Conservation (phyloP, 2,797 vertebrate genomes). For the Myiotriccus ornatus region DNA sequence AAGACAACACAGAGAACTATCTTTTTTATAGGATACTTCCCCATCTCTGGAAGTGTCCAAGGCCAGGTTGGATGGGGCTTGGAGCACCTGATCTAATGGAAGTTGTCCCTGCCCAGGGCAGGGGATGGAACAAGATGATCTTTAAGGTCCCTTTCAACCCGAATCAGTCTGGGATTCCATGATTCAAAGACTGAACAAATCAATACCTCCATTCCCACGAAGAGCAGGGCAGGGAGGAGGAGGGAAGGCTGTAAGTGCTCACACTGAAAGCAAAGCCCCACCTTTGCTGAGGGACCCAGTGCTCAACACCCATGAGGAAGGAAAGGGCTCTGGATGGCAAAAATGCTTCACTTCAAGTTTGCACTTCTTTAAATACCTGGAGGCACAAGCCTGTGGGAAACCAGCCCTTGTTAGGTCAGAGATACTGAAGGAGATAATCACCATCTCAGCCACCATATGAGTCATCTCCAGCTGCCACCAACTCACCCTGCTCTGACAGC, state of each 20-base stretch:
- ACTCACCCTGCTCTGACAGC: not conserved
- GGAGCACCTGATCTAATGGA: not conserved
- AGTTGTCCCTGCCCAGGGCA: not conserved
- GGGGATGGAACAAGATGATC: not conserved
- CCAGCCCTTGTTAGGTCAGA: not conserved
- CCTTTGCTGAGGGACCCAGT: not conserved
- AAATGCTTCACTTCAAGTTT: not conserved
- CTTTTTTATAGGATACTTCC: rapidly evolving
- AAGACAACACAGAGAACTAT: rapidly evolving
- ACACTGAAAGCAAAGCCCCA: not conserved
- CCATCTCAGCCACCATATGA: not conserved
- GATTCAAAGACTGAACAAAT: not conserved
- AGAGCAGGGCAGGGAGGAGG: not conserved
- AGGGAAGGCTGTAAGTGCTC: not conserved
- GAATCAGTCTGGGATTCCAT: too few relatives aligned
- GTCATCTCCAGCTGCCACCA: not conserved
- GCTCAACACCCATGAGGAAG: not conserved
- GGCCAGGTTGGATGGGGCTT: not conserved
- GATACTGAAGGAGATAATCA: not conserved
- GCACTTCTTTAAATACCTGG: not conserved
- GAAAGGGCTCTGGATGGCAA: not conserved
- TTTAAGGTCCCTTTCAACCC: not conserved
- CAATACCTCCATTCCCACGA: not conserved
- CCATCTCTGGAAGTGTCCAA: not conserved
- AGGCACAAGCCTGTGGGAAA: not conserved